Evolutionary conservation across 1,140 invertebrate species (phyloP).

Genomic region (Cotesia chilonis): DNA sequence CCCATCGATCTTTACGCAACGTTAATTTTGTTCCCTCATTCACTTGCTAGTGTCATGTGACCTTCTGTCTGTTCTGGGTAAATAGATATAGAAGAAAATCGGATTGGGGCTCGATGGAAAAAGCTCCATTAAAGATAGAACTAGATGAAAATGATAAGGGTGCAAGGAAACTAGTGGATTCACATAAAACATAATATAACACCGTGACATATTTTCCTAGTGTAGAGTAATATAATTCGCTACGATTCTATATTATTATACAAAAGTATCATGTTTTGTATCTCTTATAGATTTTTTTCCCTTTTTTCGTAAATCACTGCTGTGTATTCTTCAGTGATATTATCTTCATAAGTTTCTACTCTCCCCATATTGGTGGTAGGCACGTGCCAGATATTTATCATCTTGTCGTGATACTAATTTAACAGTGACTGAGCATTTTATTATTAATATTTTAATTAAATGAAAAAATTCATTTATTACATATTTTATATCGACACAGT

Average conservation of each 20-base stretch:
- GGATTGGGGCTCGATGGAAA: conserved; percentile 16
- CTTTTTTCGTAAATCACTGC: not conserved
- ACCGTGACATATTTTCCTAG: conserved; percentile 24
- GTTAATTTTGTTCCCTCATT: conserved; percentile 35
- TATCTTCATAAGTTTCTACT: not conserved
- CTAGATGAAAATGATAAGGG: not conserved
- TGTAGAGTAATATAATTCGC: conserved; percentile 5
- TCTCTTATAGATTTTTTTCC: not conserved
- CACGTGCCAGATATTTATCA: conserved; percentile 29
- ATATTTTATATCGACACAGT: too few species aligned
- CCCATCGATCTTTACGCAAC: conserved; percentile 37
- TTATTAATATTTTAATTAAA: conserved; percentile 17
- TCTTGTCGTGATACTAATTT: conserved; percentile 28
- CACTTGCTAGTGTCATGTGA: conserved; percentile 22
- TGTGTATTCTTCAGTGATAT: conserved; percentile 8
- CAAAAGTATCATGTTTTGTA: not conserved
- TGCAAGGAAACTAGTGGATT: conserved; percentile 8
- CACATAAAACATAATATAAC: not conserved
- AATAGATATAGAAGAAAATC: conserved; percentile 37
- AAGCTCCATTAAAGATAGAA: not conserved
- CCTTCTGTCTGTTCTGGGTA: conserved; percentile 21
- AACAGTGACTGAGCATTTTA: conserved; percentile 21
- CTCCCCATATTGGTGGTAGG: not conserved
- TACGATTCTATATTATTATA: conserved; percentile 6
- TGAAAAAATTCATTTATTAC: conserved; percentile 7